phyloP scores from a whole-genome alignment of 2,797 vertebrate species.

The Myotis vivesi region DNA sequence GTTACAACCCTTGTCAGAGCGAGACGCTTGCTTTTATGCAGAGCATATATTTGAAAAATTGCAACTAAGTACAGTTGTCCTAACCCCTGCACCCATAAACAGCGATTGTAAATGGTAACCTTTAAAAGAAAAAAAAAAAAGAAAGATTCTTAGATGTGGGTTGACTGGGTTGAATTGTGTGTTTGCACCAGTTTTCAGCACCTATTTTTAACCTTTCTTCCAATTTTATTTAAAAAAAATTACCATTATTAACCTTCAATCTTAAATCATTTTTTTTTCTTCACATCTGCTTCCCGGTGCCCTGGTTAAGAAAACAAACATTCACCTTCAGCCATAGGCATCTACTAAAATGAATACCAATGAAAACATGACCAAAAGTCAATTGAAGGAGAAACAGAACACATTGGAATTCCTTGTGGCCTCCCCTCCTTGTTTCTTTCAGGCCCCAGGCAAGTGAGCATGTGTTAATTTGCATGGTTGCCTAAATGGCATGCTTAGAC shows the following conservation, averaged over 20 bases:
- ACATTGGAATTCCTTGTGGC: slow-evolving; percentile 68
- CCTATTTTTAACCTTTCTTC: not conserved
- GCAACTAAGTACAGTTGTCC: slow-evolving; percentile 46
- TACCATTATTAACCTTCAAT: not conserved
- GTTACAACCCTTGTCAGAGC: slow-evolving; percentile 62
- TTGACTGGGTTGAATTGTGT: slow-evolving; percentile 48
- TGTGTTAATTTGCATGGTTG: slow-evolving; percentile 75
- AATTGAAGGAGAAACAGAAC: slow-evolving; percentile 72
- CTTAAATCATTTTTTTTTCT: not conserved
- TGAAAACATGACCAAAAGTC: slow-evolving; percentile 67
- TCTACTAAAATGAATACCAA: slow-evolving; percentile 41
- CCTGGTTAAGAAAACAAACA: slow-evolving; percentile 64
- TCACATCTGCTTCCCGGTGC: not conserved
- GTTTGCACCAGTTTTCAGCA: slow-evolving; percentile 49
- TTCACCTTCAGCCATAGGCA: slow-evolving; percentile 6
- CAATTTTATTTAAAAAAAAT: not conserved
- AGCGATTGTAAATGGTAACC: slow-evolving; percentile 61
- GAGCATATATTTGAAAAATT: slow-evolving; percentile 73
- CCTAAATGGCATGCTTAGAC: slow-evolving; percentile 73
- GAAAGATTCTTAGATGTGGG: slow-evolving; percentile 29
- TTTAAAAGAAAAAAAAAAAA: slow-evolving; percentile 63
- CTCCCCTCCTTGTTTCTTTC: slow-evolving; percentile 61
- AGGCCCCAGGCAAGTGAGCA: slow-evolving; percentile 64
- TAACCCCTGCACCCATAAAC: slow-evolving; percentile 64
- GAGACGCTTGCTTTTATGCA: slow-evolving; percentile 74